Base-by-base conservation (phyloP, 2,888 invertebrate genomes). In the Eupithecia subfuscata region DNA sequence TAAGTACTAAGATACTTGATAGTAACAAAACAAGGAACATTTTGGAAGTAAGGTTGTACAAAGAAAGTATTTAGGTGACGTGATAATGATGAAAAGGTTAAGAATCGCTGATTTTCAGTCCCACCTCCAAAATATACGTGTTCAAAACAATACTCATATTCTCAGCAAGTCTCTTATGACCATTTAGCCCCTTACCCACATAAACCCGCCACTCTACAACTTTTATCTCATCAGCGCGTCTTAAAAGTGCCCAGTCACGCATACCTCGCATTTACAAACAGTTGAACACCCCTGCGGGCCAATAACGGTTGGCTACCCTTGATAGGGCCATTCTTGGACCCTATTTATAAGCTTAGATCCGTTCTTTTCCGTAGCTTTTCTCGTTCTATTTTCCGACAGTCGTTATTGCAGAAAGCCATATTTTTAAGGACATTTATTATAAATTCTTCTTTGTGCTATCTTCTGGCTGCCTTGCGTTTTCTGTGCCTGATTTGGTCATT, bases 231-330 rank as follows among this genome's bases (percentile, higher is more conserved):
- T 80, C 81, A 81, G 73, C 69, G 72, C 75, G 78, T 76, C 81
- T 83, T 84, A 81, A 87, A 86, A 84, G 86, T 82, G 81, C 78
- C 83, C 73, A 82, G 84, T 85, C 87, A 87, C 87, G 87, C 85
- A 81, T 78, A 78, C 73, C 73, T 82, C 82, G 78, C 85, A 83
- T 86, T 83, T 77, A 77, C 79, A 80, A 82, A 75, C 78, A 69
- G 75, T 80, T 79, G 69, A 65, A 64, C 63, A 73, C 75, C 77
- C 77, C 73, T 70, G 69, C 30, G 74, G 76, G 72, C 73, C 73
- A 65, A 76, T 78, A 75, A 67, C 34, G 40, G 68, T 68, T 68
- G 68, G 68, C 40, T 68, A 68, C 68, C 45, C 40, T 25, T 52
- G 69, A 16, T 14, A 7, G 25, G 34, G 64, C 30, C 18, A 34